Evolutionary conservation across 1,140 invertebrate species (phyloP).

Genomic region (Camponotus pennsylvanicus): DNA sequence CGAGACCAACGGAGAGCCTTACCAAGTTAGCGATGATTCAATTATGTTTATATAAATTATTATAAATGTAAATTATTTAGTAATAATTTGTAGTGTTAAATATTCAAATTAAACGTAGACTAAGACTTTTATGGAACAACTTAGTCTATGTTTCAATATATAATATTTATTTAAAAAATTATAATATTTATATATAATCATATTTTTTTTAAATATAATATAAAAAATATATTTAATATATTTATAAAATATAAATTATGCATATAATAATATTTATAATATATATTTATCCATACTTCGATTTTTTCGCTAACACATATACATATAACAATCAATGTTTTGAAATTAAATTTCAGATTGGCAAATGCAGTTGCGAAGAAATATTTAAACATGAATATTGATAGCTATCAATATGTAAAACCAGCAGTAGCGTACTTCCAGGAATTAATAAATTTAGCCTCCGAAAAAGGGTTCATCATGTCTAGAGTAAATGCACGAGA

Average conservation of each 20-base stretch:
- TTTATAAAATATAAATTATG: too few species aligned
- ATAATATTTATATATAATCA: too few species aligned
- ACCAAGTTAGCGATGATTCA: constrained; percentile 78
- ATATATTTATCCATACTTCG: background rate
- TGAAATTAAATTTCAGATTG: constrained; percentile 79
- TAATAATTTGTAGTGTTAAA: too few species aligned
- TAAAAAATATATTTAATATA: too few species aligned
- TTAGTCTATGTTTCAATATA: too few species aligned
- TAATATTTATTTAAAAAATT: too few species aligned
- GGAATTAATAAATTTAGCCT: constrained; percentile 90
- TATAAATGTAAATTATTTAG: too few species aligned
- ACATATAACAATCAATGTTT: constrained; percentile 27
- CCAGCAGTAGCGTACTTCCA: constrained; percentile 90
- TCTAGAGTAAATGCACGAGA: constrained; percentile 88
- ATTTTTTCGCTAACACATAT: background rate
- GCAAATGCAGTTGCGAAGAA: constrained; percentile 90
- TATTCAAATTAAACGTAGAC: too few species aligned
- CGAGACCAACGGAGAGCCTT: constrained; percentile 89
- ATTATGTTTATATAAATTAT: too few species aligned
- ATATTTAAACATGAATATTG: constrained; percentile 90
- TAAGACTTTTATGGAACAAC: too few species aligned
- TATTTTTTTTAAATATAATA: too few species aligned
- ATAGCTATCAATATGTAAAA: constrained; percentile 91
- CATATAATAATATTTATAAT: background rate
- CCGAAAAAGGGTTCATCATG: constrained; percentile 89